Evolutionary conservation across 2,797 vertebrate species (phyloP).

Genomic region (Chelon auratus): DNA sequence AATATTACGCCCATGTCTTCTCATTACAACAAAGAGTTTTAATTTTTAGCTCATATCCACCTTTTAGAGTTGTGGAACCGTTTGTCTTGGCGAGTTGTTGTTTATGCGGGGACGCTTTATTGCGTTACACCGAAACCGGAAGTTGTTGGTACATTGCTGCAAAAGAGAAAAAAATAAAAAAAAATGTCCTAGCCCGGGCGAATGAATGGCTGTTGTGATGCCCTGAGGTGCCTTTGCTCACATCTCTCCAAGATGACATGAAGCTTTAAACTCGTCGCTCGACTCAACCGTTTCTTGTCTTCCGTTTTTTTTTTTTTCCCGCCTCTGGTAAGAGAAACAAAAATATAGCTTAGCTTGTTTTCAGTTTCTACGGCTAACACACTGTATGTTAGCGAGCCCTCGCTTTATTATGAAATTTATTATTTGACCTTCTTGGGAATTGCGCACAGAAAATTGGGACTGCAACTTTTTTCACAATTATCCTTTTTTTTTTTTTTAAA

Average conservation of each 20-base stretch:
- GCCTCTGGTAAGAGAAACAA: slow-evolving; percentile 39
- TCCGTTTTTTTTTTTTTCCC: not conserved
- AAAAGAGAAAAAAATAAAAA: not conserved
- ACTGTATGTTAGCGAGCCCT: slow-evolving; percentile 13
- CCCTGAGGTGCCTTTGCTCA: slow-evolving; percentile 36
- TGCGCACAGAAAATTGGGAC: not conserved
- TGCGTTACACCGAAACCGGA: slow-evolving; percentile 70
- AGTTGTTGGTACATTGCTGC: slow-evolving; percentile 74
- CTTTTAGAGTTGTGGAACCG: slow-evolving; percentile 28
- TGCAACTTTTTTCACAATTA: not conserved
- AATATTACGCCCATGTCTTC: too few species aligned
- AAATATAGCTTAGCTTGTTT: not conserved
- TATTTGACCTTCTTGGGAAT: not conserved
- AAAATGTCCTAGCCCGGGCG: slow-evolving; percentile 24
- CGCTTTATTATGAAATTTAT: not conserved
- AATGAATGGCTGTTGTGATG: slow-evolving; percentile 60
- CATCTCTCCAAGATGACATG: slow-evolving; percentile 55
- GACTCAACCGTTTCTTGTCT: not conserved
- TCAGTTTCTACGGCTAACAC: slow-evolving; percentile 4
- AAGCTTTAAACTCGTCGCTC: slow-evolving; percentile 5
- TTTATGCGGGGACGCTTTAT: slow-evolving; percentile 21
- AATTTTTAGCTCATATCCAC: not conserved
- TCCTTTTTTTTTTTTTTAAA: too few species aligned
- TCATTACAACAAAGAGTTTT: not conserved
- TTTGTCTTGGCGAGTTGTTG: not conserved